Percentiles rank a stretch among this genome's conserved stretches.
Evolutionary conservation across 2,113 vertebrate species (phyloP).

Genomic region (Clarias gariepinus): DNA sequence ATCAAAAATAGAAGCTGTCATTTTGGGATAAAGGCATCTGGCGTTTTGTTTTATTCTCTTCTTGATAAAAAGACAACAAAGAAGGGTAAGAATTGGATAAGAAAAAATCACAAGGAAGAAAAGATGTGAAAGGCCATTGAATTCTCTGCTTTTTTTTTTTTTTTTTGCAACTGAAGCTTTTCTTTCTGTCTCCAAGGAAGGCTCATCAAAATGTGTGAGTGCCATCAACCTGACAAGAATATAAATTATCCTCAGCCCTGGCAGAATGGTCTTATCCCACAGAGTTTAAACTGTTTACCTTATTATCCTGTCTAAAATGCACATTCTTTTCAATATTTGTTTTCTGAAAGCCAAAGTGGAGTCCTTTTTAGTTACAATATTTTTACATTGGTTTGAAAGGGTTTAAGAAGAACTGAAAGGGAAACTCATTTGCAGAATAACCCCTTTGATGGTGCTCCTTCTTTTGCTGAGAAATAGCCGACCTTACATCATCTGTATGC

Average conservation of each 20-base stretch:
- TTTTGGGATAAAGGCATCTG: neutral
- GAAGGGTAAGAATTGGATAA: neutral
- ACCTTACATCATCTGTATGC: conserved; percentile 9
- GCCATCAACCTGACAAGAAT: conserved; percentile 48
- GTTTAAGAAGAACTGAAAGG: conserved; percentile 30
- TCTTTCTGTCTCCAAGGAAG: conserved; percentile 42
- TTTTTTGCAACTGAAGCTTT: conserved; percentile 23
- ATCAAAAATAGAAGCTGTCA: neutral
- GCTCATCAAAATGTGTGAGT: conserved; percentile 41
- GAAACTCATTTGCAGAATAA: conserved; percentile 19
- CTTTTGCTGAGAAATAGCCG: neutral
- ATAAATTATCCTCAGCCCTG: conserved; percentile 44
- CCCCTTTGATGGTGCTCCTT: conserved; percentile 3
- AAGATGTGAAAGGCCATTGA: conserved; percentile 39
- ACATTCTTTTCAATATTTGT: neutral
- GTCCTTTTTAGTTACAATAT: neutral
- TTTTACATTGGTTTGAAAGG: neutral
- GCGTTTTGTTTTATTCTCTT: neutral
- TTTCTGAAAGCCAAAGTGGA: neutral
- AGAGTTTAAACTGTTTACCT: conserved; percentile 28
- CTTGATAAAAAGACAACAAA: conserved; percentile 29
- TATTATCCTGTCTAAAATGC: neutral
- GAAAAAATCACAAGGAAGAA: conserved; percentile 9
- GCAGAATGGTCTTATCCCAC: conserved; percentile 17
- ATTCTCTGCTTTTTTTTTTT: conserved; percentile 12